A percentile compares a stretch with the other conserved stretches of the same genome.
Conservation (phyloP, 1,140 invertebrate genomes). For the Lepidotrigona ventralis region DNA sequence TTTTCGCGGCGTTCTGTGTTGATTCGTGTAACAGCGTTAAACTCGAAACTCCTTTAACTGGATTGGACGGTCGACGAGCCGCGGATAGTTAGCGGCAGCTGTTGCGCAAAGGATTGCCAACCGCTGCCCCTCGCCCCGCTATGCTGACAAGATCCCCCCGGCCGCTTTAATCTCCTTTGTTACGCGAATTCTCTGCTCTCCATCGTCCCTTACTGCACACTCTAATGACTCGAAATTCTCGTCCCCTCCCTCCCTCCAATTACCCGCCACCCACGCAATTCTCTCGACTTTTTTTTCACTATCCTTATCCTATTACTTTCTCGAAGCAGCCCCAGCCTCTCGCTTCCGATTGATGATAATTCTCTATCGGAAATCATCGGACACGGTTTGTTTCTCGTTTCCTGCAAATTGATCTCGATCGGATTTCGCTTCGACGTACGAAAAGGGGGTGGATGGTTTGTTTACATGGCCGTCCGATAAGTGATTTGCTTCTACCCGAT, state of each 20-base stretch:
- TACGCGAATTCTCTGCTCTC: slow-evolving; percentile 14
- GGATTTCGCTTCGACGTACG: not conserved
- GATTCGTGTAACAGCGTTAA: slow-evolving; percentile 59
- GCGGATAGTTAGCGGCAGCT: slow-evolving; percentile 51
- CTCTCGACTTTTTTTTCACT: too few species aligned
- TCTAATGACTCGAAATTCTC: slow-evolving; percentile 23
- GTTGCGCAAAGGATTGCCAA: slow-evolving; percentile 53
- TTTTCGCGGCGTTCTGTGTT: slow-evolving; percentile 21
- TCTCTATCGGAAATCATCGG: too few species aligned
- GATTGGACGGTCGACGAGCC: slow-evolving; percentile 53
- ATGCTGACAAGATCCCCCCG: slow-evolving; percentile 31
- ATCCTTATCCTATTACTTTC: too few species aligned
- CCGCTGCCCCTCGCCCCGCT: not conserved
- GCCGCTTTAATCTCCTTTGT: slow-evolving; percentile 52
- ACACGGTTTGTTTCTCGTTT: not conserved
- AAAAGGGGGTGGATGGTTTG: not conserved
- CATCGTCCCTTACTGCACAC: not conserved
- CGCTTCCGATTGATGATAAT: too few species aligned
- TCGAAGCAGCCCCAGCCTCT: too few species aligned
- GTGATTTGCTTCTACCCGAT: not conserved
- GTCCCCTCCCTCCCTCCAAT: not conserved
- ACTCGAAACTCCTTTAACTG: slow-evolving; percentile 54
- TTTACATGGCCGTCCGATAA: not conserved
- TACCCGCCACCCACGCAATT: not conserved
- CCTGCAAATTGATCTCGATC: not conserved